Evolutionary conservation across 1,140 invertebrate genomes (phyloP).

Genomic region (Bombus superbus): DNA sequence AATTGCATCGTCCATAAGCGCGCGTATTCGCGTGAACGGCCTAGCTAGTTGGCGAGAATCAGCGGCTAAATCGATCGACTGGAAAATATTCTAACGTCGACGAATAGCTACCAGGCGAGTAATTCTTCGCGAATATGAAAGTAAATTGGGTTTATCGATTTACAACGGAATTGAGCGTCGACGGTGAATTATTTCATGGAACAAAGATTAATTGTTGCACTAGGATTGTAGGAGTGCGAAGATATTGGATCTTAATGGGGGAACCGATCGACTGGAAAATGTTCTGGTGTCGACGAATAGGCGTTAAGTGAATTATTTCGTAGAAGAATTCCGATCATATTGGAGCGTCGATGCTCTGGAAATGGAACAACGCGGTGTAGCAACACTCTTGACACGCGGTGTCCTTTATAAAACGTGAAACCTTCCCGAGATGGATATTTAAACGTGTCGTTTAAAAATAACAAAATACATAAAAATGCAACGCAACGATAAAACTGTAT

Average conservation of each 20-base stretch:
- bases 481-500: neutral
- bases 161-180: neutral
- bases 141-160: neutral
- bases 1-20: conserved; percentile 27
- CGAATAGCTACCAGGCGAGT: neutral
- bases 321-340: neutral
- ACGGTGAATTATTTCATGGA: neutral
- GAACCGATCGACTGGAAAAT: conserved; percentile 2
- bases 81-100: neutral
- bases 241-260: neutral
- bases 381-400: too few relatives aligned
- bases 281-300: neutral
- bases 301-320: neutral
- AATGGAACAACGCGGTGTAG: too few relatives aligned
- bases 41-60: neutral
- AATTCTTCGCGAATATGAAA: neutral
- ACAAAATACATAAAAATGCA: neutral
- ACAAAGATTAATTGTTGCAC: neutral
- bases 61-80: neutral
- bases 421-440: neutral
- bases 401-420: too few relatives aligned
- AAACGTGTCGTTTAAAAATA: neutral
- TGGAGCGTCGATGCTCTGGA: neutral
- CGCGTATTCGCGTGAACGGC: conserved; percentile 3
- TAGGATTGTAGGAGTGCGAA: neutral